These are phyloP conservation scores for Athene noctua DNA, from an alignment of 2,113 vertebrate species.

Conservation along the genomic window DNA sequence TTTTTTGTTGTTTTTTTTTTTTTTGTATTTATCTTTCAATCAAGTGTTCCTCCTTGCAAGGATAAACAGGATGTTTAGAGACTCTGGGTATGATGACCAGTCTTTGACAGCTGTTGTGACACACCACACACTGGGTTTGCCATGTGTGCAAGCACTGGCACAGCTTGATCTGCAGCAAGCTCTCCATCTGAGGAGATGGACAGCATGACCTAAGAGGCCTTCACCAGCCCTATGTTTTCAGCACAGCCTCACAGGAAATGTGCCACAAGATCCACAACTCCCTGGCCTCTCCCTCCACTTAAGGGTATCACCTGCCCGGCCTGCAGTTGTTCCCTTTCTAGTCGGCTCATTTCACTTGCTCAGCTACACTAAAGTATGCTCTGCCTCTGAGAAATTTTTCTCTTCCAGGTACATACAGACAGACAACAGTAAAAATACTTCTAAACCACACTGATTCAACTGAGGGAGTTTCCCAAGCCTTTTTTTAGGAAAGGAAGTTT, in stretches of 20 bases:
- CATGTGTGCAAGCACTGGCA: conserved; percentile 33
- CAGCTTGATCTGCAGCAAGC: neutral
- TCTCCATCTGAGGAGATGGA: neutral
- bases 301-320: neutral
- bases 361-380: neutral
- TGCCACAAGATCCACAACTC: neutral
- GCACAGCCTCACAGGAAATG: neutral
- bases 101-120: conserved; percentile 49
- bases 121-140: conserved; percentile 19
- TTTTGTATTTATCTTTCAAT: conserved; percentile 54
- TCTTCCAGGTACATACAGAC: neutral
- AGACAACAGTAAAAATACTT: neutral
- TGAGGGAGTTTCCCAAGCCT: neutral
- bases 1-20: neutral
- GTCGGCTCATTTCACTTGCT: neutral
- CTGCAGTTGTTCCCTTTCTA: neutral
- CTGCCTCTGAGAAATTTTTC: neutral
- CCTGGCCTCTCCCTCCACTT: neutral
- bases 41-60: conserved; percentile 55
- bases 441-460: neutral
- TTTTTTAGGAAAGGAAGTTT: neutral
- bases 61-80: conserved; percentile 60
- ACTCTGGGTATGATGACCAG: conserved; percentile 40
- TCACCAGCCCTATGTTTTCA: neutral
- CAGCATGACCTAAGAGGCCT: neutral